phyloP scores from a whole-genome alignment of 2,797 vertebrate species.

The Neoniphon sammara region DNA sequence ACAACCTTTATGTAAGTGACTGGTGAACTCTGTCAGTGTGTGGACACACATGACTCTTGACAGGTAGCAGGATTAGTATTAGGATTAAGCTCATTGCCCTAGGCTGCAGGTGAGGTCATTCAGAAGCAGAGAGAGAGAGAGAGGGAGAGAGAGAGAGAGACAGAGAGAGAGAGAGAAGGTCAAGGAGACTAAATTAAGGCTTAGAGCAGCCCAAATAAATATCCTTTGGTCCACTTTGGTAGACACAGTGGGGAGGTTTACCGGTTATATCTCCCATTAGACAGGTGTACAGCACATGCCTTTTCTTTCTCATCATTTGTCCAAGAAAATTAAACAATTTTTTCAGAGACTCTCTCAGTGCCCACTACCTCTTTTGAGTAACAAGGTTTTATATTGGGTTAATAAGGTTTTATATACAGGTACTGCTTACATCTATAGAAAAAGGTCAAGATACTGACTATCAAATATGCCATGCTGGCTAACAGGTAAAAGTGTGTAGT shows the following conservation, averaged over 20 bases:
- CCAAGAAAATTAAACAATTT: no score
- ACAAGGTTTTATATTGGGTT: no score
- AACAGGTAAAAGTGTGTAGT: not conserved
- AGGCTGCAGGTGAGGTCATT: conserved; percentile 66
- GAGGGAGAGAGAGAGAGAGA: conserved; percentile 20
- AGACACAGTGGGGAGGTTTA: not conserved
- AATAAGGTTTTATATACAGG: not conserved
- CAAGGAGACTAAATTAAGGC: no score
- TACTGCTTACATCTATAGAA: not conserved
- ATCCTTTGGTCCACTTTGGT: no score
- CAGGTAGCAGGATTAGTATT: conserved; percentile 81
- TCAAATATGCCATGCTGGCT: not conserved
- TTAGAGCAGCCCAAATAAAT: no score
- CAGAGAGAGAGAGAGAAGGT: not conserved
- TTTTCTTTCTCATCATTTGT: no score
- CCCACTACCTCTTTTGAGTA: no score
- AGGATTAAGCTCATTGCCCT: conserved; percentile 73
- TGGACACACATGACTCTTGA: conserved; percentile 79
- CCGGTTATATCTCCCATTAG: no score
- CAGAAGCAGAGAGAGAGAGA: not conserved
- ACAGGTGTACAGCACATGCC: no score
- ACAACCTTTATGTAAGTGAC: conserved; percentile 67
- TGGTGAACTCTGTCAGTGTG: conserved; percentile 60
- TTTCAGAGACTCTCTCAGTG: no score
- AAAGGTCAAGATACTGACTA: not conserved